Percentiles rank a stretch among this genome's conserved stretches.
These are phyloP conservation scores for Drosophila guanche DNA, from an alignment of 1,140 invertebrate genomes.

Conservation along the genomic window DNA sequence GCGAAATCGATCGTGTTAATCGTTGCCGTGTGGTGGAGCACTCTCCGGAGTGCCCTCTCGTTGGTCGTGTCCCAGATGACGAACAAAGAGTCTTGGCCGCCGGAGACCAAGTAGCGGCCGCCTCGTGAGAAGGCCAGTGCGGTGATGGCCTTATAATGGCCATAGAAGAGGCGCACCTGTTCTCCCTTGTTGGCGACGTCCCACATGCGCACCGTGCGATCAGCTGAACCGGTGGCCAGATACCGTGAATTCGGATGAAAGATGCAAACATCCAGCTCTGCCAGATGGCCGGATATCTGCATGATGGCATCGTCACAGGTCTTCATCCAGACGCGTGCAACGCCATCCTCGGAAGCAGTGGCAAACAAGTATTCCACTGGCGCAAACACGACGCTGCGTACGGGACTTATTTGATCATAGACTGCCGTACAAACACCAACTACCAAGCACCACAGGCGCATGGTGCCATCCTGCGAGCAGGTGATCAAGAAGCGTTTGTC, in stretches of 20 bases:
- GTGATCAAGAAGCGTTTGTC: slow-evolving; percentile 52
- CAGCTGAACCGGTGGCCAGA: slow-evolving; percentile 56
- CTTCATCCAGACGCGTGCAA: slow-evolving; percentile 56
- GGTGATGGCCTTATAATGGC: slow-evolving; percentile 25
- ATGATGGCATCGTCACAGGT: slow-evolving; percentile 24
- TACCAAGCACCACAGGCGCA: slow-evolving; percentile 59
- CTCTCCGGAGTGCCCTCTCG: slow-evolving; percentile 14
- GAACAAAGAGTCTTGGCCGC: slow-evolving; percentile 29
- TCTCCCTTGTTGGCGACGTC: slow-evolving; percentile 24
- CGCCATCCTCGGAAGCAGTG: slow-evolving; percentile 47
- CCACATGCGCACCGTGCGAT: slow-evolving; percentile 58
- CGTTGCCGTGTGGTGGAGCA: slow-evolving; percentile 27
- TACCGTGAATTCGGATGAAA: slow-evolving; percentile 65
- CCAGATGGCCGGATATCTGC: slow-evolving; percentile 50
- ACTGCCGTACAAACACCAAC: slow-evolving; percentile 56
- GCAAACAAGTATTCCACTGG: slow-evolving; percentile 54
- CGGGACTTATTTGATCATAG: slow-evolving; percentile 34
- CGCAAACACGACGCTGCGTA: slow-evolving; percentile 32
- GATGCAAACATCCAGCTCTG: slow-evolving; percentile 31
- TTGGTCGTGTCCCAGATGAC: slow-evolving; percentile 50
- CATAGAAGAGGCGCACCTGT: slow-evolving; percentile 53
- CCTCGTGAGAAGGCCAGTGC: slow-evolving; percentile 44
- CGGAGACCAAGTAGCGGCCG: slow-evolving; percentile 55
- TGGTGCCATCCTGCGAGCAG: slow-evolving; percentile 46
- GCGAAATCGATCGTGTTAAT: slow-evolving; percentile 49